Evolutionary conservation across 2,797 vertebrate species (phyloP).

Genomic region (Bradypodion ventrale): DNA sequence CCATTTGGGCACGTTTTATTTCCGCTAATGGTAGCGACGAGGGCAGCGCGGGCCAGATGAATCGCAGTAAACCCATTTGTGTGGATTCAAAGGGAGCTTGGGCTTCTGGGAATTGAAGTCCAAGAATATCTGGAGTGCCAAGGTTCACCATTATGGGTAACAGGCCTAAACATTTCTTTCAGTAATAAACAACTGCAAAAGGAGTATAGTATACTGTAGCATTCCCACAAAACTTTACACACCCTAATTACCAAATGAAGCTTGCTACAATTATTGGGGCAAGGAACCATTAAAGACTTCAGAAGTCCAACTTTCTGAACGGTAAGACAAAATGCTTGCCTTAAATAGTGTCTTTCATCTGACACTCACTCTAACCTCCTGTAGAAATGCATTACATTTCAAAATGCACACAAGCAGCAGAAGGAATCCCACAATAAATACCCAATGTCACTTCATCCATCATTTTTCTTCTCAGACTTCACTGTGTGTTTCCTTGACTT

Average conservation of each 20-base stretch:
- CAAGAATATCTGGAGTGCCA: too few relatives aligned
- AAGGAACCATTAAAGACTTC: neutral
- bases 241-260: slow-evolving; percentile 3
- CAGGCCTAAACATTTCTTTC: neutral
- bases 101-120: too few relatives aligned
- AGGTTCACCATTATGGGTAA: too few relatives aligned
- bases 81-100: too few relatives aligned
- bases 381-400: neutral
- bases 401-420: neutral
- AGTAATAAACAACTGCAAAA: neutral
- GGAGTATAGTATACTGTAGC: neutral
- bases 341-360: neutral
- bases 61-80: too few relatives aligned
- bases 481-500: neutral
- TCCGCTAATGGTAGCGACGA: too few relatives aligned
- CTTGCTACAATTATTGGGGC: neutral
- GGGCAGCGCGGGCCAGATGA: too few relatives aligned
- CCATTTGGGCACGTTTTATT: too few relatives aligned
- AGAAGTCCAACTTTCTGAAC: neutral
- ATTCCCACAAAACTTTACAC: neutral
- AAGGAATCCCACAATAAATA: neutral
- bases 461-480: neutral
- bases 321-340: neutral
- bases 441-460: neutral
- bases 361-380: neutral